Base-by-base conservation (phyloP, 2,113 vertebrate species). In the Nestor notabilis region DNA sequence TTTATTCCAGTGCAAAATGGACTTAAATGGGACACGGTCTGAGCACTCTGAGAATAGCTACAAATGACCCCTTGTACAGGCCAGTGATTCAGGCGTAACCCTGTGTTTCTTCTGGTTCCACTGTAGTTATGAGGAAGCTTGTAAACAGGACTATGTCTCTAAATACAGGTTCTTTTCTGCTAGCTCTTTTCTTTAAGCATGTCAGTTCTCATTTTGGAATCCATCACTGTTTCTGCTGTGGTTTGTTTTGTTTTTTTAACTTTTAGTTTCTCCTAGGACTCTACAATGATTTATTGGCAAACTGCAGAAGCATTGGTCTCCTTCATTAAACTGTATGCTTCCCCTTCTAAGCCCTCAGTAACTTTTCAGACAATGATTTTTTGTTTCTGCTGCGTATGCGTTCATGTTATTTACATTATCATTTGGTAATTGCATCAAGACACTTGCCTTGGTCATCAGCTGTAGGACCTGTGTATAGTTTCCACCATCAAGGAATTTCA, bases 1-100 rank as follows among this genome's bases (percentile, higher is more conserved):
- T 95, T 94, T 93, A 90, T 94, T 95, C 43, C 72, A 69, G 80
- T 60, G 65, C 86, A 94, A 60, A 97, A 87, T 23, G 65, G 55
- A 20, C 72, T 96, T 86, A 94, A 96, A 92, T 96, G 95, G 95
- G 94, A 89, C 95, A 96, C 70, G 58, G 81, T 95, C 77, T 89
- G 50, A 91, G 94, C 81, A 18, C 85, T 95, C 74, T 92, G 91
- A 87, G 89, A 97, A 95, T 83, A 89, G 89, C 81, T 96, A 43
- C 80, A 84, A 94, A 58, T 94, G 96, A 87, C 89, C 87, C 21
- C 56, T 95, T 75, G 29, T 2, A 82, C 92, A 89, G 78, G 69
- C 92, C 83, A 96, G 52, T 72, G 80, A 84, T 95, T 96, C 91
- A 64, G 72, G 46, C 49, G 68, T 84, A 64, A 72, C 61, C 61